These are phyloP conservation scores for Microctonus hyperodae DNA, from an alignment of 2,888 invertebrate genomes.

Conservation along the genomic window DNA sequence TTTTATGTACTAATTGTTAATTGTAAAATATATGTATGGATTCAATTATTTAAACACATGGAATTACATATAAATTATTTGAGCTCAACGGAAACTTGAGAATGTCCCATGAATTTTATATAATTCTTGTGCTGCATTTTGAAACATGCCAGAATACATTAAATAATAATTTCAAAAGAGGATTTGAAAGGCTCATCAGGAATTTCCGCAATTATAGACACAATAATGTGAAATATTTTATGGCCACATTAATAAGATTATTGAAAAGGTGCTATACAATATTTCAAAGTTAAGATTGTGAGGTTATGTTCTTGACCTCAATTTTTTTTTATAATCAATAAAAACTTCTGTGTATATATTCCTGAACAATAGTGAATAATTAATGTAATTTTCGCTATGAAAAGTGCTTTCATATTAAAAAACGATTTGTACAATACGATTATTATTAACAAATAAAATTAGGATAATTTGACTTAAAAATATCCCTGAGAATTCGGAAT, in stretches of 20 bases:
- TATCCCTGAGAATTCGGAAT: no score
- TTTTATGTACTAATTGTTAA: neutral
- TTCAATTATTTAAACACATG: neutral
- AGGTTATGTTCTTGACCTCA: no score
- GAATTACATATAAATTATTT: neutral
- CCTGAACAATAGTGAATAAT: no score
- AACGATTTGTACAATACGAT: no score
- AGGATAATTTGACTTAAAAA: no score
- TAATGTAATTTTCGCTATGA: no score
- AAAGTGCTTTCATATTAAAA: no score
- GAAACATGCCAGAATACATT: neutral
- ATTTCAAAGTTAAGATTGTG: no score
- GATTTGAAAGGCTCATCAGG: neutral
- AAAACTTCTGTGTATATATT: no score
- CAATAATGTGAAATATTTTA: neutral
- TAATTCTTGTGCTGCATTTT: neutral
- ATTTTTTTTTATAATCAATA: no score
- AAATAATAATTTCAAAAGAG: neutral
- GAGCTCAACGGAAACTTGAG: neutral
- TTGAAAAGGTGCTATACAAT: no score
- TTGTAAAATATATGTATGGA: neutral
- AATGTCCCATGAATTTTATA: neutral
- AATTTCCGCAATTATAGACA: neutral
- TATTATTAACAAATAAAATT: no score
- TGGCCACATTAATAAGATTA: neutral